These are phyloP conservation scores for Echinops telfairi DNA, from an alignment of 2,113 vertebrate genomes.

Conservation along the genomic window DNA sequence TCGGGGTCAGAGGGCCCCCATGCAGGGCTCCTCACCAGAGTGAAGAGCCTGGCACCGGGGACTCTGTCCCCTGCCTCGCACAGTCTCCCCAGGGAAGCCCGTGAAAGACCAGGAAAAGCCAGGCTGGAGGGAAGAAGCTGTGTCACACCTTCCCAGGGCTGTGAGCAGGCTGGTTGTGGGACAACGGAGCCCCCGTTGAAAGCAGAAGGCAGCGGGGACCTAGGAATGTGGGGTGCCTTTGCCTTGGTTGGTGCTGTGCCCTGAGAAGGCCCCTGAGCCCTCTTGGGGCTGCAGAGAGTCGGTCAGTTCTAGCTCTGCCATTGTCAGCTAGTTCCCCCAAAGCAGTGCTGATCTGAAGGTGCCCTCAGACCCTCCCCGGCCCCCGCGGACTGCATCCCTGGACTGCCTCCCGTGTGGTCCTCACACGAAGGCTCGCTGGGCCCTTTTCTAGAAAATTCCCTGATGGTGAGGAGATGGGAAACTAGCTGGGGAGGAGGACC, in stretches of 20 bases:
- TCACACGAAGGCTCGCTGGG: not conserved
- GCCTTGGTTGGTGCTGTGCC: not conserved
- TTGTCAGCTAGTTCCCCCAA: not conserved
- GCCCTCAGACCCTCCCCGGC: not conserved
- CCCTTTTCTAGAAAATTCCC: not conserved
- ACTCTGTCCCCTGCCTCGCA: not conserved
- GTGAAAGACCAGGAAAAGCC: not conserved
- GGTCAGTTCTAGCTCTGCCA: not conserved
- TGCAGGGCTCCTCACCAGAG: rapidly evolving
- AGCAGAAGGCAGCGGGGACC: not conserved
- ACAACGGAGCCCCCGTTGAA: not conserved
- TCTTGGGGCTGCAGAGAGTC: no score
- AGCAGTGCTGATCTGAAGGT: not conserved
- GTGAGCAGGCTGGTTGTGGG: conserved; percentile 9
- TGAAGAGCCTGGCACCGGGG: not conserved
- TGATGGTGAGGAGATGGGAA: not conserved
- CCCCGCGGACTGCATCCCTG: not conserved
- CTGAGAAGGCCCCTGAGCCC: not conserved
- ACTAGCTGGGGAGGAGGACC: not conserved
- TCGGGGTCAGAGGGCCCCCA: not conserved
- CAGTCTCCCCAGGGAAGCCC: not conserved
- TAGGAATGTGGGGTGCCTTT: rapidly evolving
- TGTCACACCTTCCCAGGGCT: not conserved
- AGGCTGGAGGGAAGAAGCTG: conserved; percentile 6
- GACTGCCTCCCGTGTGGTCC: no score